These are phyloP conservation scores for Danaus melanippus DNA, from an alignment of 1,140 invertebrate genomes.

Conservation along the genomic window DNA sequence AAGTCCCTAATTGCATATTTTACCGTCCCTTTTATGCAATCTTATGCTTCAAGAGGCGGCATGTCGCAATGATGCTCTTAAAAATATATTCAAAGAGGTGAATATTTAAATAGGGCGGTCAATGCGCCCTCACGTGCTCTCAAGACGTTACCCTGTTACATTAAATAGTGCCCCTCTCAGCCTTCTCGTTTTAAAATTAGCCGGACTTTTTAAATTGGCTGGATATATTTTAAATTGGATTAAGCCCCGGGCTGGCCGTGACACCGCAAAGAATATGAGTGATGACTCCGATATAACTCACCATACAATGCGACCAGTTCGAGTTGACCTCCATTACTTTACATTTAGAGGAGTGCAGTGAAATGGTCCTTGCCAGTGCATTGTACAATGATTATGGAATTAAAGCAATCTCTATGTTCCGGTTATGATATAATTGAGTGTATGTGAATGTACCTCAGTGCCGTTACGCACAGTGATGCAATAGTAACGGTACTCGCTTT, in stretches of 20 bases:
- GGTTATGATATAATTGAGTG: conserved; percentile 46
- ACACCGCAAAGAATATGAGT: conserved; percentile 62
- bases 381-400: conserved; percentile 54
- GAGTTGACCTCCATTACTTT: conserved; percentile 24
- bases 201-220: conserved; percentile 45
- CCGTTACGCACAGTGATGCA: conserved; percentile 48
- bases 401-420: conserved; percentile 57
- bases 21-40: conserved; percentile 30
- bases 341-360: conserved; percentile 21
- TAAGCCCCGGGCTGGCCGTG: conserved; percentile 56
- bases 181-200: conserved; percentile 34
- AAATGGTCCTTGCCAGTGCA: conserved; percentile 28
- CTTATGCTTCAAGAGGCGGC: conserved; percentile 33
- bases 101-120: conserved; percentile 53
- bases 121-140: conserved; percentile 54
- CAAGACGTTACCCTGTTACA: conserved; percentile 38
- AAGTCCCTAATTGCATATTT: conserved; percentile 31
- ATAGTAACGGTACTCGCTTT: conserved; percentile 29
- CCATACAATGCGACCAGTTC: conserved; percentile 23
- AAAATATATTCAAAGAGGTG: conserved; percentile 51
- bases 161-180: conserved; percentile 31
- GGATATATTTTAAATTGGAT: conserved; percentile 64
- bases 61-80: conserved; percentile 27
- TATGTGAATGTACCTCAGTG: conserved; percentile 40
- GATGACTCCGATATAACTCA: conserved; percentile 47